Evolutionary conservation across 2,113 vertebrate genomes (phyloP), one percentile per base, ranked within the genome.

Genomic region (Rhinolophus ferrumequinum): DNA sequence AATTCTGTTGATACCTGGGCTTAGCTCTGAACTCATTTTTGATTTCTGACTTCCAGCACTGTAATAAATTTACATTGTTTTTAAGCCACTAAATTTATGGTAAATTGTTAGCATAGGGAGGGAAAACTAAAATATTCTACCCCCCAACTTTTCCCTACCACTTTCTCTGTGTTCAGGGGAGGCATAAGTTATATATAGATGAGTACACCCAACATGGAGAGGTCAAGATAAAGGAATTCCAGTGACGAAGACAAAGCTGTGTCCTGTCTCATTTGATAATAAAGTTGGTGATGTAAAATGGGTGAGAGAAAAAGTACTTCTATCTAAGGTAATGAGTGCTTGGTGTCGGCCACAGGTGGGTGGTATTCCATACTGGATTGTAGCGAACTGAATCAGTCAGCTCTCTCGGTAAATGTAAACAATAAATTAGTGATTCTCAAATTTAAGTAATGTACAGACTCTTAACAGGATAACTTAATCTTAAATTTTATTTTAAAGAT

Each of bases 171-270:
- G 98, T 88, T 98, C 95, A 58, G 18, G 19, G 87, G 98, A 98
- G 97, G 97, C 97, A 73, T 52, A 26, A 82, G 86, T 98, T 99
- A 98, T 98, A 98, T 98, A 98, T 98, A 99, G 93, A 58, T 52
- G 22, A 24, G 13, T 86, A 30, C 91, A 93, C 72, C 97, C 96
- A 95, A 93, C 86, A 88, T 93, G 44, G n/a, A 93, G 86, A 93
- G 35, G 54, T 62, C 72, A 90, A 67, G 41, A 96, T 93, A 69
- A 97, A 95, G 77, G 84, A 64, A 93, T 76, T 79, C 44, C 92
- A n/a, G 0, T 58, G 50, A 95, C 52, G 77, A 96, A 92, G 60
- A 94, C 97, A 35, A 18, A 82, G 35, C 0, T 2, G 52, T 95
- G 62, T 44, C 52, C 50, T 92, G 12, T 28, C 50, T 69, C 60